These are phyloP conservation scores for Oreotrochilus melanogaster DNA, from an alignment of 2,113 vertebrate species.

Conservation along the genomic window DNA sequence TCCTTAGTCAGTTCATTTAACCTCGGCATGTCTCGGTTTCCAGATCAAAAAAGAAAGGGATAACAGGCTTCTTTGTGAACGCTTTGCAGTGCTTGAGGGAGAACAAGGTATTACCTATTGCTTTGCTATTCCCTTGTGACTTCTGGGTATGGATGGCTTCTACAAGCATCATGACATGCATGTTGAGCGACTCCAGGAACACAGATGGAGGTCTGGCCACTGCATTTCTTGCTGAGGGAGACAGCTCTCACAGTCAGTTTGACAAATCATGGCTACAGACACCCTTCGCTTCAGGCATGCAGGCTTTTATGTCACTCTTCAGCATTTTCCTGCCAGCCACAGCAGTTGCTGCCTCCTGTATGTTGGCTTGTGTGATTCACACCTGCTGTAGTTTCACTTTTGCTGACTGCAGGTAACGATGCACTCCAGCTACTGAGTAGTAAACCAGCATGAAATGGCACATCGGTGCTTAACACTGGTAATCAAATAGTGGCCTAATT, in stretches of 20 bases:
- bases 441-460: neutral
- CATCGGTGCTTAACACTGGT: neutral
- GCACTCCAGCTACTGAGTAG: neutral
- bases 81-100: neutral
- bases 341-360: neutral
- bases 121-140: neutral
- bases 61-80: neutral
- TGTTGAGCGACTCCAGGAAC: neutral
- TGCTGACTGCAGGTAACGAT: neutral
- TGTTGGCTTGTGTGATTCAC: neutral
- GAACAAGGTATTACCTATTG: neutral
- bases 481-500: neutral
- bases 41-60: neutral
- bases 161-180: rapidly evolving
- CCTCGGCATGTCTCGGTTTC: neutral
- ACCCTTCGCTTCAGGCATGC: neutral
- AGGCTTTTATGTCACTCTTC: neutral
- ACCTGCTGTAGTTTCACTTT: neutral
- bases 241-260: neutral
- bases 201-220: neutral
- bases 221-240: constrained; percentile 6
- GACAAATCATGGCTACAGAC: constrained; percentile 12
- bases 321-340: constrained; percentile 18
- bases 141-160: neutral
- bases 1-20: constrained; percentile 19